phyloP scores from a whole-genome alignment of 2,113 vertebrate species.

The Odocoileus virginianus region DNA sequence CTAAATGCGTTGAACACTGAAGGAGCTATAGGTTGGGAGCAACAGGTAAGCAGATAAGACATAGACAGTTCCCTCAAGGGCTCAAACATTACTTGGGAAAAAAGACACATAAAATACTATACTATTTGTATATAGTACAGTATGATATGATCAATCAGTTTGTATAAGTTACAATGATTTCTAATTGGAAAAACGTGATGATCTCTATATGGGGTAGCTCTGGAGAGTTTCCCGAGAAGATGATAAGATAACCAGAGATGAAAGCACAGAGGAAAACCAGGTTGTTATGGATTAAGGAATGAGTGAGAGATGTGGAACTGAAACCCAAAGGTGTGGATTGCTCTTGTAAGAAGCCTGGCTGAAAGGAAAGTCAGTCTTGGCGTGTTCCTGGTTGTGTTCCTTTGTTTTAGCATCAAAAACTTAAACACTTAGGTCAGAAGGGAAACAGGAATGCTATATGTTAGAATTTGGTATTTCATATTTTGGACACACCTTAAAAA shows the following conservation, averaged over 20 bases:
- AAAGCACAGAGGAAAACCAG: neutral
- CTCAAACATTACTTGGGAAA: neutral
- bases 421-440: neutral
- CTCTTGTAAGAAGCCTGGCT: neutral
- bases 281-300: neutral
- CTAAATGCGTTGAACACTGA: neutral
- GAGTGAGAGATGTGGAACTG: neutral
- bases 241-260: neutral
- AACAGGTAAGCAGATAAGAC: neutral
- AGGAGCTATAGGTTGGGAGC: neutral
- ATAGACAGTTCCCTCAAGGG: neutral
- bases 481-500: neutral
- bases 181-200: neutral
- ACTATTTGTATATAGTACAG: neutral
- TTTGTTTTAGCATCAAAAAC: constrained; percentile 22
- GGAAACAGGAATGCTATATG: neutral
- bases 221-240: neutral
- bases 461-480: neutral
- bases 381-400: neutral
- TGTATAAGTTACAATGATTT: neutral
- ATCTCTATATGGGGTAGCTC: neutral
- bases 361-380: neutral
- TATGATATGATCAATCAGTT: neutral
- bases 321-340: neutral
- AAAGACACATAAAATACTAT: neutral